phyloP scores from a whole-genome alignment of 2,113 vertebrate genomes.

The Tympanuchus pallidicinctus region DNA sequence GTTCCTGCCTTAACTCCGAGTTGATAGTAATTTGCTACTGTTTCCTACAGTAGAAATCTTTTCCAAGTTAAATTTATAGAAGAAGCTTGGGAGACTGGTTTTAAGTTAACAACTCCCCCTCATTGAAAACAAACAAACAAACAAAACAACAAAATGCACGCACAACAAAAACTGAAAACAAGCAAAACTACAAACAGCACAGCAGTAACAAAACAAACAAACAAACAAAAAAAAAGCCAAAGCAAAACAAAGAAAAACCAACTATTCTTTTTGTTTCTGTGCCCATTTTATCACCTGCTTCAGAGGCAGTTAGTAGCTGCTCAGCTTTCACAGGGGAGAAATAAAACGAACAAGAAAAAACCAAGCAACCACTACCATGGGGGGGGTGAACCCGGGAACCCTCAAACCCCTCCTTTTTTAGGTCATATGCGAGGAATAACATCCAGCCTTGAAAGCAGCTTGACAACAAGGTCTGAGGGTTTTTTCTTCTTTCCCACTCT shows the following conservation, averaged over 20 bases:
- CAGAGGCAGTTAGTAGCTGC: not conserved
- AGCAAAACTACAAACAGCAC: not conserved
- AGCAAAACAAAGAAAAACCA: too few species aligned
- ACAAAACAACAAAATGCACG: too few species aligned
- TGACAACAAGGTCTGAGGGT: slow-evolving; percentile 15
- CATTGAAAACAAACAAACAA: too few species aligned
- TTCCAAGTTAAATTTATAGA: not conserved
- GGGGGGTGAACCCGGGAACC: too few species aligned
- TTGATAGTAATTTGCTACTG: not conserved
- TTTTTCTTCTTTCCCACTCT: not conserved
- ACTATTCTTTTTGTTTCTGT: too few species aligned
- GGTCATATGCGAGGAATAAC: not conserved
- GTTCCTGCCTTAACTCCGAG: not conserved
- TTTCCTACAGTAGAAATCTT: not conserved
- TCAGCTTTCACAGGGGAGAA: not conserved
- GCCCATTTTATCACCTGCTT: too few species aligned
- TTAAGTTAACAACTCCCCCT: not conserved
- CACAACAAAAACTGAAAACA: not conserved
- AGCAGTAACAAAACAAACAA: not conserved
- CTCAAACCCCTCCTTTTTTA: not conserved
- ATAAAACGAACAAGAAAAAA: not conserved
- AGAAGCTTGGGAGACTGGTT: not conserved
- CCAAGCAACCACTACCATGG: too few species aligned
- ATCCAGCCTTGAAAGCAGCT: slow-evolving; percentile 30
- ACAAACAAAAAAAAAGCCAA: too few species aligned